Conservation (phyloP, 2,113 vertebrate species). For the Cyprinodon variegatus region DNA sequence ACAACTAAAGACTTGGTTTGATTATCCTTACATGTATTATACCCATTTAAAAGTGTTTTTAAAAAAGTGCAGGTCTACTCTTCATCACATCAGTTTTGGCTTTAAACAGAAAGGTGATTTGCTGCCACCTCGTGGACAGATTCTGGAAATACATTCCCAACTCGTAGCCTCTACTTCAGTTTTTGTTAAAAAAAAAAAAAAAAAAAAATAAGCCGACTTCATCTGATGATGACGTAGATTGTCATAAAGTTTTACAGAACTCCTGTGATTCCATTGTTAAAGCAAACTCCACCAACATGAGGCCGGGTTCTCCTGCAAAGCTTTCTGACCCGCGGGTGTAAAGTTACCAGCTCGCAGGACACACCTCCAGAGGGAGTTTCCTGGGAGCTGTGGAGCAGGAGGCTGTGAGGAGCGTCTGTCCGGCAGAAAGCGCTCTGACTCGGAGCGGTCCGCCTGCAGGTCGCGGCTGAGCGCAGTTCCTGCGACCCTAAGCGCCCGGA, state of each 20-base stretch:
- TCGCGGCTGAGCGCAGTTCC: conserved; percentile 29
- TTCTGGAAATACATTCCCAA: background rate
- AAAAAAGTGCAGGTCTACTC: too few relatives aligned
- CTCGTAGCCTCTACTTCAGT: background rate
- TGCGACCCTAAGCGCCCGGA: conserved; percentile 59
- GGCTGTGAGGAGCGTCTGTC: conserved; percentile 32
- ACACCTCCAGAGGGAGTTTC: conserved; percentile 78
- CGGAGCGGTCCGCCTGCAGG: conserved; percentile 13
- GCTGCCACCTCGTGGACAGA: conserved; percentile 63
- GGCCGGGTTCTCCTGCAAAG: conserved; percentile 50
- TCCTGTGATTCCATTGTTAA: too few relatives aligned
- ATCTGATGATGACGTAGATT: background rate
- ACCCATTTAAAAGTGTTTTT: too few relatives aligned
- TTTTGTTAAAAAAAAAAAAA: background rate
- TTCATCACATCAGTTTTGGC: background rate
- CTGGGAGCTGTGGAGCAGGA: conserved; percentile 67
- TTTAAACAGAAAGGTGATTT: conserved; percentile 17
- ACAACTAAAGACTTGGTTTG: too few relatives aligned
- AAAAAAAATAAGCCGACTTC: background rate
- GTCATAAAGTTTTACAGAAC: background rate
- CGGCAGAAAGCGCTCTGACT: conserved; percentile 37
- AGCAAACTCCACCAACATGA: conserved; percentile 25
- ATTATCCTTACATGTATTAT: too few relatives aligned
- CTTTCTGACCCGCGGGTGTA: conserved; percentile 57
- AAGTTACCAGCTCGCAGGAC: conserved; percentile 72